Evolutionary conservation across 2,888 invertebrate species (phyloP).

Genomic region (Aporophyla nigra): DNA sequence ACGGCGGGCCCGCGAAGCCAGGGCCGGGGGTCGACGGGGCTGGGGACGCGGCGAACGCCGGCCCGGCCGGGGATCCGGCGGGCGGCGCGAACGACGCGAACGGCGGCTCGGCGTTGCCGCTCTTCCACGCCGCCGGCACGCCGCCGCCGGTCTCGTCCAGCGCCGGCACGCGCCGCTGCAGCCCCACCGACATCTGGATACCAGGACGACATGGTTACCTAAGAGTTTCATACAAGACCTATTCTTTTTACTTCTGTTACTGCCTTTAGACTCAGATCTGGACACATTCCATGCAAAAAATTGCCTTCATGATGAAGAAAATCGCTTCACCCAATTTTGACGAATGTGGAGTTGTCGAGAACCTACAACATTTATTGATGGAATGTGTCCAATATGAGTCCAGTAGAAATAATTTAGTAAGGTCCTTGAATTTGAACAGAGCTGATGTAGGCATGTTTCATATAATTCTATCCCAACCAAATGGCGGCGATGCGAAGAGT

Average conservation of each 20-base stretch:
- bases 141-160: constrained; percentile 88
- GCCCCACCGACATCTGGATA: constrained; percentile 93
- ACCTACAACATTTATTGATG: too few species aligned
- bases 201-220: constrained; percentile 43
- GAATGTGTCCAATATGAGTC: too few species aligned
- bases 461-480: too few species aligned
- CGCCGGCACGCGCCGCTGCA: constrained; percentile 94
- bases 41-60: constrained; percentile 93
- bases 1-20: constrained; percentile 92
- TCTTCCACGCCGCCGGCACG: constrained; percentile 94
- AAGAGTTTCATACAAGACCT: constrained; percentile 8
- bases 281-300: too few species aligned
- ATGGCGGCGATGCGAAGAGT: too few species aligned
- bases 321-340: too few species aligned
- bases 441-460: too few species aligned
- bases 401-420: too few species aligned
- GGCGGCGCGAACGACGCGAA: constrained; percentile 95
- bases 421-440: too few species aligned
- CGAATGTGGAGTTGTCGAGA: too few species aligned
- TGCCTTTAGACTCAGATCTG: too few species aligned
- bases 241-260: neutral
- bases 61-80: constrained; percentile 94
- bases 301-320: too few species aligned
- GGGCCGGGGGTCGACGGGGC: constrained; percentile 94
- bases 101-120: constrained; percentile 90